These are phyloP conservation scores for Lissocephala sabroskyi DNA, from an alignment of 2,888 invertebrate genomes.

Conservation along the genomic window DNA sequence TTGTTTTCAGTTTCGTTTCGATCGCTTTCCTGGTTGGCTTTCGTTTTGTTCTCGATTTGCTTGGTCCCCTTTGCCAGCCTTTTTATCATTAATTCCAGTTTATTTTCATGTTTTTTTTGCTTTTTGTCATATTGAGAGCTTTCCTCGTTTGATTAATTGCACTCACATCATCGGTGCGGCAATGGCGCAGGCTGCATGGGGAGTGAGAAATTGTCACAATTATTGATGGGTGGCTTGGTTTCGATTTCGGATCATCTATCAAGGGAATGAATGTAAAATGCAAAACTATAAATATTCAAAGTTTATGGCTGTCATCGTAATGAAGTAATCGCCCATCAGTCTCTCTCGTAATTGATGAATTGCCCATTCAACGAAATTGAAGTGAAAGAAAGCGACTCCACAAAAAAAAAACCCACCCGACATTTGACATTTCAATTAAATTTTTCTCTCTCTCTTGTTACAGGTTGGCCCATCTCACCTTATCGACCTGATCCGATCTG, in stretches of 20 bases:
- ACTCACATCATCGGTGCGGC: background rate
- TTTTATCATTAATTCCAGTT: slow-evolving; percentile 56
- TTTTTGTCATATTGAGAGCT: slow-evolving; percentile 58
- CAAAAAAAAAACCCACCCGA: too few species aligned
- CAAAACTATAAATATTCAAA: background rate
- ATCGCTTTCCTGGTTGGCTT: slow-evolving; percentile 13
- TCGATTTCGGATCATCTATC: background rate
- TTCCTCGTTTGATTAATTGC: slow-evolving; percentile 48
- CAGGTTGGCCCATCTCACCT: too few species aligned
- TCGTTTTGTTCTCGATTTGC: slow-evolving; percentile 16
- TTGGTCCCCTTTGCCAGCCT: too few species aligned
- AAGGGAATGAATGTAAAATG: too few species aligned
- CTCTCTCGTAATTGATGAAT: slow-evolving; percentile 26
- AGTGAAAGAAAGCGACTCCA: too few species aligned
- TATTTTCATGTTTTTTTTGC: too few species aligned
- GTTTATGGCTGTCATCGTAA: background rate
- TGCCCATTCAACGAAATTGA: slow-evolving; percentile 12
- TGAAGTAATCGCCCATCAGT: slow-evolving; percentile 2
- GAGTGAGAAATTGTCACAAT: slow-evolving; percentile 52
- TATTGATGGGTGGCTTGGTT: slow-evolving; percentile 22
- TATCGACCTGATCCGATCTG: too few species aligned
- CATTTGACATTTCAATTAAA: too few species aligned
- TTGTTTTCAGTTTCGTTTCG: slow-evolving; percentile 36
- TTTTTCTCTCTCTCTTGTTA: too few species aligned
- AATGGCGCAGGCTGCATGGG: slow-evolving; percentile 32